These are phyloP conservation scores for Ophraella communa DNA, from an alignment of 2,888 invertebrate species.

Conservation along the genomic window DNA sequence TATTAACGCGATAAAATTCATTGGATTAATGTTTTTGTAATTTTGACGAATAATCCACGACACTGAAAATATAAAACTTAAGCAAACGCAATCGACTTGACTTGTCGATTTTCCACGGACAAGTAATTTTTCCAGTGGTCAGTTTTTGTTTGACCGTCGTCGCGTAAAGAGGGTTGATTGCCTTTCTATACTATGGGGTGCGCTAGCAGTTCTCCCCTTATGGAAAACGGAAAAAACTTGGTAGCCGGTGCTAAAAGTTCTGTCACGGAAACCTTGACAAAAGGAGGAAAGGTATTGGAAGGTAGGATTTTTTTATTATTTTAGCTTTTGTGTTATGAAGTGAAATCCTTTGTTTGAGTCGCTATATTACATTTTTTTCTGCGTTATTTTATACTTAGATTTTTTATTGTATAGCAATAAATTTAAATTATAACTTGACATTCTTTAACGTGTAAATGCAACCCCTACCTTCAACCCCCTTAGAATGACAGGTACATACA, in stretches of 20 bases:
- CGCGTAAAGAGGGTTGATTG: slow-evolving; percentile 14
- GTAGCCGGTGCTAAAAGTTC: slow-evolving; percentile 55
- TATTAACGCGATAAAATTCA: too few species aligned
- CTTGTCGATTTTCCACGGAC: slow-evolving; percentile 36
- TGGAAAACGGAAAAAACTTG: slow-evolving; percentile 54
- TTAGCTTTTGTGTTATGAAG: too few species aligned
- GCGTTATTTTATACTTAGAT: too few species aligned
- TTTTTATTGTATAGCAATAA: too few species aligned
- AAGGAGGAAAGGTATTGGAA: slow-evolving; percentile 53
- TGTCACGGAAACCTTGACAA: slow-evolving; percentile 51
- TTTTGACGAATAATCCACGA: neutral
- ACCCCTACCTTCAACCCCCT: too few species aligned
- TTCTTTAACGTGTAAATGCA: too few species aligned
- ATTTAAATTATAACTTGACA: too few species aligned
- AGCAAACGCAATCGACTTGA: slow-evolving; percentile 24
- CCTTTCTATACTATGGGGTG: slow-evolving; percentile 52
- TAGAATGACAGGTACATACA: too few species aligned
- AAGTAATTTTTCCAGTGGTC: slow-evolving; percentile 14
- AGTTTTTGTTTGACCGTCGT: slow-evolving; percentile 23
- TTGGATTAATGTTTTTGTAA: too few species aligned
- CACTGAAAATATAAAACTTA: slow-evolving; percentile 2
- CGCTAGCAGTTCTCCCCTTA: slow-evolving; percentile 58
- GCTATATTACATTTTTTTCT: too few species aligned
- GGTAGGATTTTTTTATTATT: slow-evolving; percentile 42
- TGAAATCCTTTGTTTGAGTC: too few species aligned